phyloP scores from a whole-genome alignment of 1,140 invertebrate species.

The Drosophila tsacasi region DNA sequence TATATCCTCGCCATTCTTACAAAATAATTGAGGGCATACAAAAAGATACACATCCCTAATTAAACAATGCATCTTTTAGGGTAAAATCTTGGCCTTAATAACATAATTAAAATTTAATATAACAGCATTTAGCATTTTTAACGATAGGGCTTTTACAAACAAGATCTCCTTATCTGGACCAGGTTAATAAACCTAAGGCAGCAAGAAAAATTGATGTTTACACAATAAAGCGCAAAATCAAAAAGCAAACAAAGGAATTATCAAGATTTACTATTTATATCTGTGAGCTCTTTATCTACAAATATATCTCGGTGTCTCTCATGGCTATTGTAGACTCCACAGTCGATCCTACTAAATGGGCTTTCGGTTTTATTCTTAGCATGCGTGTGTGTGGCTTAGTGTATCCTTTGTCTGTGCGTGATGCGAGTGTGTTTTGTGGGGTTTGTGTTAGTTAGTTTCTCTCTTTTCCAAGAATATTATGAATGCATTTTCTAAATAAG shows the following conservation, averaged over 20 bases:
- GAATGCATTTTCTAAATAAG: constrained; percentile 40
- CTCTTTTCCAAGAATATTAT: constrained; percentile 14
- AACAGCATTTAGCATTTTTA: no score
- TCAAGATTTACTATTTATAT: constrained; percentile 2
- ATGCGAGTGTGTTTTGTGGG: constrained; percentile 14
- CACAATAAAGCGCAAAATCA: no score
- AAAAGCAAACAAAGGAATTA: not conserved
- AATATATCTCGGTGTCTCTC: not conserved
- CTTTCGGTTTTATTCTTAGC: constrained; percentile 6
- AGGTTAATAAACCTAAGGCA: not conserved
- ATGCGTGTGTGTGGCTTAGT: constrained; percentile 8
- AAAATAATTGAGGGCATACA: not conserved
- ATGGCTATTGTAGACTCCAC: not conserved
- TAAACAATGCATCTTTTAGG: not conserved
- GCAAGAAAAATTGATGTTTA: not conserved
- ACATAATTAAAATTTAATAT: not conserved
- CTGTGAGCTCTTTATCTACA: not conserved
- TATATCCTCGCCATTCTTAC: no score
- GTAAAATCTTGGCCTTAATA: not conserved
- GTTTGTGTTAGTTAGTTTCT: constrained; percentile 19
- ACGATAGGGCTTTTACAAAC: not conserved
- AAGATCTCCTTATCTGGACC: constrained; percentile 3
- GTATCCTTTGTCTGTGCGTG: constrained; percentile 1
- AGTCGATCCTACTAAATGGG: not conserved
- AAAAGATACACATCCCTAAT: not conserved